Evolutionary conservation across 2,113 vertebrate genomes (phyloP).

Genomic region (cattle (Bos taurus)): ARS-UCD2.0 NC_037349.1:37539001-37539500

Average conservation of each 20-base stretch:
- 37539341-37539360: not conserved
- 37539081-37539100: not conserved
- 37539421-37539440: not conserved
- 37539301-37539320: not conserved
- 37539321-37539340: not conserved
- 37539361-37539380: not conserved
- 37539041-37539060: not conserved
- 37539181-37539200: not conserved
- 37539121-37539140: not conserved
- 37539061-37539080: not conserved
- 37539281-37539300: not conserved
- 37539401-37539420: not conserved
- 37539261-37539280: not conserved
- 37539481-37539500: not conserved
- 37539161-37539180: not conserved
- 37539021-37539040: not conserved
- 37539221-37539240: not conserved
- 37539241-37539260: not conserved
- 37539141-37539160: not conserved
- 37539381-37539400: not conserved
- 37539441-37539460: not conserved
- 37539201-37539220: not conserved
- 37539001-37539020: not conserved
- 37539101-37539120: not conserved
- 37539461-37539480: not conserved